Base-by-base conservation (phyloP, 1,140 invertebrate genomes). In the Drosophila albomicans region DNA sequence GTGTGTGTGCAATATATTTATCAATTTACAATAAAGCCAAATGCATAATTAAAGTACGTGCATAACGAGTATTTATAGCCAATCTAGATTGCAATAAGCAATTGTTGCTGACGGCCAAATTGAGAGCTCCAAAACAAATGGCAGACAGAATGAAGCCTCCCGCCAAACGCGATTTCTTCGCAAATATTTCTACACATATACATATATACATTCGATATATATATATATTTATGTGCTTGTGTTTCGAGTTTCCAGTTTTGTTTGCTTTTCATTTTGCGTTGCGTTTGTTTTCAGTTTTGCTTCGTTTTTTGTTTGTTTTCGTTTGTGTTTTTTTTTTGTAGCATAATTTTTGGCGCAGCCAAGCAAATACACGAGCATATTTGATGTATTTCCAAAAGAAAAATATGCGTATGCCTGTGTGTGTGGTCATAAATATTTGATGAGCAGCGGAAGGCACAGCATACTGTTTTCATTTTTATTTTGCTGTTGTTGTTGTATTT, bases 271-370 rank as follows among this genome's bases (percentile, higher is more conserved):
- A 73, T 77, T 61, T 56, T 20, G 7, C 32, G 16, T 28, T 51
- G 5, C 7, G 46, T 25, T 35, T 43, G 28, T 54, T 48, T 63
- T 62, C 5, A 10, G 16, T 32, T 5, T 32, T 25, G n/a, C 38
- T 49, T 57, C 10, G 11, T 49, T 51, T 51, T 8, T 11, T 30
- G 56, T 56, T 46, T 61, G 46, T 15, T 15, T 67, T 15, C 46
- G 46, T 62, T 73, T 64, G 43, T 65, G 66, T 28, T 13, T 78
- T 65, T 78, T 65, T 65, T 66, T 57, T 56, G 59, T 68, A 73
- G 75, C 57, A 64, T 75, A 66, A 59, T 79, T 82, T 79, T 75
- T 72, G 62, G 45, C 68, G 63, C 66, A 59, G 65, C 30, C 45
- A 76, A 65, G 74, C 68, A 56, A 61, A 38, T 65, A 59, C 63